phyloP scores from a whole-genome alignment of 2,888 invertebrate species.

The Petrolisthes manimaculis region DNA sequence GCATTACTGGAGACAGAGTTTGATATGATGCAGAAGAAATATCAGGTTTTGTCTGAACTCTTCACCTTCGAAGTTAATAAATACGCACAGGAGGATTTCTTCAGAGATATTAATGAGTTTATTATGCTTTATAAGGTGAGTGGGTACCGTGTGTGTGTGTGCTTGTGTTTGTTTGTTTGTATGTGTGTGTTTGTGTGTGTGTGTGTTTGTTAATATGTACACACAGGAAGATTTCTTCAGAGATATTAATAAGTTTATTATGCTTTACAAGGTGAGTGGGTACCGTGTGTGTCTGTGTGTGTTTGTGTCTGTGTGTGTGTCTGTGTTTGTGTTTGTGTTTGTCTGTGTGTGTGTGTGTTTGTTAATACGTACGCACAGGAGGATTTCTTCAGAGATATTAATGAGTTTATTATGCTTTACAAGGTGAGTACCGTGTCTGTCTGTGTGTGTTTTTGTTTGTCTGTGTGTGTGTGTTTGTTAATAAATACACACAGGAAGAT shows the following conservation, averaged over 20 bases:
- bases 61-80: slow-evolving; percentile 92
- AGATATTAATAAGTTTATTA: slow-evolving; percentile 94
- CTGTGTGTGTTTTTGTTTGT: slow-evolving; percentile 53
- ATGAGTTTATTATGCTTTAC: slow-evolving; percentile 80
- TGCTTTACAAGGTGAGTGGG: no score
- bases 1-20: slow-evolving; percentile 68
- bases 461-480: slow-evolving; percentile 71
- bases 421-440: no score
- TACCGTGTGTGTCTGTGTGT: no score
- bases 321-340: slow-evolving; percentile 74
- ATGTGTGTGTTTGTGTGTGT: no score
- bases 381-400: slow-evolving; percentile 95
- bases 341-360: no score
- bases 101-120: slow-evolving; percentile 93
- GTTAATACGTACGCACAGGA: slow-evolving; percentile 92
- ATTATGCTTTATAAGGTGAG: slow-evolving; percentile 72
- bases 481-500: slow-evolving; percentile 94
- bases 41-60: slow-evolving; percentile 88
- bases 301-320: slow-evolving; percentile 73
- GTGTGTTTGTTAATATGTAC: slow-evolving; percentile 83
- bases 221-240: slow-evolving; percentile 94
- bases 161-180: slow-evolving; percentile 79
- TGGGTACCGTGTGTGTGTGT: neutral
- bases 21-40: slow-evolving; percentile 92
- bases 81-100: slow-evolving; percentile 95